Evolutionary conservation across 2,113 vertebrate genomes (phyloP).

Genomic region (Triplophysa siluroides): DNA sequence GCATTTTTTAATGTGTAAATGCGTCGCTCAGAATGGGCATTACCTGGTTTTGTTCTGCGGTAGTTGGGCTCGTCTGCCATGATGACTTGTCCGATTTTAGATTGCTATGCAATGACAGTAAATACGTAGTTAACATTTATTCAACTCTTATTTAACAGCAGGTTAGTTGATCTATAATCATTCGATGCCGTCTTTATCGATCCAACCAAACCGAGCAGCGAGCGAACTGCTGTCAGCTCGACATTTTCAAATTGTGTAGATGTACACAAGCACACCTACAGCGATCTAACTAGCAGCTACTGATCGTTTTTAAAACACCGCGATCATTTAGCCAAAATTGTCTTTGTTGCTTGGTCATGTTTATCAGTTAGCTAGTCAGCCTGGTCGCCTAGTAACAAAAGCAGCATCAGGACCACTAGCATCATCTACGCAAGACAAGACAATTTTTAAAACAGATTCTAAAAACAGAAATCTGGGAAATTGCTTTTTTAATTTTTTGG

Average conservation of each 20-base stretch:
- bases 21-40: slow-evolving; percentile 12
- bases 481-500: background rate
- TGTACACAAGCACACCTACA: background rate
- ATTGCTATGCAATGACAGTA: background rate
- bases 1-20: background rate
- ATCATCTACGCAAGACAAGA: background rate
- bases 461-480: background rate
- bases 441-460: background rate
- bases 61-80: slow-evolving; percentile 77
- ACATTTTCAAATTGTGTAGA: background rate
- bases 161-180: background rate
- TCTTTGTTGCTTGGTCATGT: background rate
- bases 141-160: background rate
- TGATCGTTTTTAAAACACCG: background rate
- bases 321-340: background rate
- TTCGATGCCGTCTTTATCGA: background rate
- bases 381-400: slow-evolving; percentile 55
- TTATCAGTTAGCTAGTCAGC: background rate
- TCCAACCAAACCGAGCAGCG: background rate
- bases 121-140: background rate
- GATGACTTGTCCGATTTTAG: slow-evolving; percentile 57
- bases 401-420: slow-evolving; percentile 40
- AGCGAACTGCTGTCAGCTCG: background rate
- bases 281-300: background rate
- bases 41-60: slow-evolving; percentile 76